Conservation (phyloP, 2,888 invertebrate genomes). For the Lumbricus terrestris region DNA sequence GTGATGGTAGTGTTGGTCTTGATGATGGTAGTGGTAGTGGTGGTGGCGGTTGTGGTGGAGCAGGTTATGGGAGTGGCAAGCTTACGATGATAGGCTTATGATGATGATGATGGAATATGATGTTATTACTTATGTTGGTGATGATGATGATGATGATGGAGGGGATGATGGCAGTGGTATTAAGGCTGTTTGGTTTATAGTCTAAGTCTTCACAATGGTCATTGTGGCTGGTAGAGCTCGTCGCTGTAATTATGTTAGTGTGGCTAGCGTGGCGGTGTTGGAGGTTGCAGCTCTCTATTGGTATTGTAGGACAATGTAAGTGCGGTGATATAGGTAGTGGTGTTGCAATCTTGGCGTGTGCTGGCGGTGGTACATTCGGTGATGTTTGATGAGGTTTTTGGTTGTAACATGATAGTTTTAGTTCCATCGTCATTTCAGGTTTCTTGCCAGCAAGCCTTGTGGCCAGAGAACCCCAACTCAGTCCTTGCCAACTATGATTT, state of each 20-base stretch:
- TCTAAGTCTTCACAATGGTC: too few relatives aligned
- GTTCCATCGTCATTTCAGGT: conserved; percentile 59
- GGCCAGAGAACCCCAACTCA: conserved; percentile 81
- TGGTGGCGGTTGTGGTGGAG: too few relatives aligned
- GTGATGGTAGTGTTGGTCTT: neutral
- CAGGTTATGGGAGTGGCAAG: neutral
- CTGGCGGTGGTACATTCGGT: neutral
- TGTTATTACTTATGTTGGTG: neutral
- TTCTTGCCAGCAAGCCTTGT: conserved; percentile 81
- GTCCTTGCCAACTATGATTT: conserved; percentile 52
- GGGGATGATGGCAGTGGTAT: neutral
- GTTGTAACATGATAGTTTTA: neutral
- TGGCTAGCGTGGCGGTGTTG: neutral
- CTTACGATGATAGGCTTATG: neutral
- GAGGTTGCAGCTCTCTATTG: neutral
- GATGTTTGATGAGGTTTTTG: neutral
- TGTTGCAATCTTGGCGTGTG: too few relatives aligned
- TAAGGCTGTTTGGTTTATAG: neutral
- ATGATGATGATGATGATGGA: neutral
- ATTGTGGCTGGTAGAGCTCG: too few relatives aligned
- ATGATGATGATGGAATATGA: neutral
- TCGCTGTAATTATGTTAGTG: too few relatives aligned
- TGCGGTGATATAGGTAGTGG: too few relatives aligned
- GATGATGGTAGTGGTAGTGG: neutral
- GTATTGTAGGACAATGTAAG: neutral